A percentile compares a stretch with the other conserved stretches of the same genome.
Evolutionary conservation across 1,140 invertebrate species (phyloP).

Genomic region (Stenopsyche tienmushanensis): DNA sequence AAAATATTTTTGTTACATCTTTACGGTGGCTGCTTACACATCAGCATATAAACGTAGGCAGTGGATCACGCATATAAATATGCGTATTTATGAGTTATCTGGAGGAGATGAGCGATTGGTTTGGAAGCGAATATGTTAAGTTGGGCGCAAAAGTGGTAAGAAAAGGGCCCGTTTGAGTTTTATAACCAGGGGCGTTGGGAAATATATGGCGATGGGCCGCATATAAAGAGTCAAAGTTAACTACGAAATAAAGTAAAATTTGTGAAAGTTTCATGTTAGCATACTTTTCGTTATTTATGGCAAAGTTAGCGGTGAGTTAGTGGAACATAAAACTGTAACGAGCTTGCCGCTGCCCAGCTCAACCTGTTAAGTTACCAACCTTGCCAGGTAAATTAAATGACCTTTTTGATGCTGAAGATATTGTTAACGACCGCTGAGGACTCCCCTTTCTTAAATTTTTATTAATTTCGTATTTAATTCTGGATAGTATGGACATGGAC

Average conservation of each 20-base stretch:
- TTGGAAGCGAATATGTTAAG: not conserved
- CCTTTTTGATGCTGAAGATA: not conserved
- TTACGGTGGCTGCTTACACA: too few species aligned
- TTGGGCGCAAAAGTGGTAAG: not conserved
- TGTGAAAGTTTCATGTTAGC: conserved; percentile 39
- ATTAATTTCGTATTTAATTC: not conserved
- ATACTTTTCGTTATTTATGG: conserved; percentile 40
- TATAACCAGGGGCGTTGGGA: not conserved
- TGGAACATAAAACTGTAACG: conserved; percentile 36
- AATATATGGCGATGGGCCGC: conserved; percentile 14
- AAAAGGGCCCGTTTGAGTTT: not conserved
- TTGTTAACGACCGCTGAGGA: too few species aligned
- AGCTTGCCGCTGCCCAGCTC: conserved; percentile 23
- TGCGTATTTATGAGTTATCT: too few species aligned
- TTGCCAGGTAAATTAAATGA: conserved; percentile 23
- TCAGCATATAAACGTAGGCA: too few species aligned
- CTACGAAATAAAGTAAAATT: conserved; percentile 40
- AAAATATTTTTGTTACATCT: too few species aligned
- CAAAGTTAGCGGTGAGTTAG: conserved; percentile 34
- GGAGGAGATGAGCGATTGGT: not conserved
- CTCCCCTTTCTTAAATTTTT: not conserved
- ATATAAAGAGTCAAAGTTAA: conserved; percentile 36
- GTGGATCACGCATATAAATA: too few species aligned
- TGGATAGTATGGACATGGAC: too few species aligned
- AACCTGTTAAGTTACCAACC: conserved; percentile 14